Evolutionary conservation across 2,113 vertebrate genomes (phyloP).

Genomic region (Hylia prasina): DNA sequence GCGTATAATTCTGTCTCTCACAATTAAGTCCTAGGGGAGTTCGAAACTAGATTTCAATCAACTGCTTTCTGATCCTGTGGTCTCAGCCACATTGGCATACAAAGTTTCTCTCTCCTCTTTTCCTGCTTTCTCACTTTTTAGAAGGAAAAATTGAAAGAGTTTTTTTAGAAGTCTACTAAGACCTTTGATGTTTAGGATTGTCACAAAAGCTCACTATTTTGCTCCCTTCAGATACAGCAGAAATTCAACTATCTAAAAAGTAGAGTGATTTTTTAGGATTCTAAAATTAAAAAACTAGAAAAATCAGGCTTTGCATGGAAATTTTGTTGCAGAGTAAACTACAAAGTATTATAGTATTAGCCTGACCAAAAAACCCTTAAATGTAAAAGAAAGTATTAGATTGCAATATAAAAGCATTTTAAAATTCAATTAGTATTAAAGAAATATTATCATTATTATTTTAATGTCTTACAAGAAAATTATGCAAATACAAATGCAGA

Average conservation of each 20-base stretch:
- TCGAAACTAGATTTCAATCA: constrained; percentile 17
- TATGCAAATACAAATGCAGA: background rate
- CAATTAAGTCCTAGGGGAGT: background rate
- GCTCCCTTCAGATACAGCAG: background rate
- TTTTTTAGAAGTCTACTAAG: background rate
- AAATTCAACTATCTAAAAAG: background rate
- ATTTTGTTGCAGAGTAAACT: background rate
- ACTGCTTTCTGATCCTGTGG: background rate
- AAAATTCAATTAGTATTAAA: background rate
- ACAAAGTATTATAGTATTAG: background rate
- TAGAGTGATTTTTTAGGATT: background rate
- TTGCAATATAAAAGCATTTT: background rate
- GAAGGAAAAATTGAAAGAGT: background rate
- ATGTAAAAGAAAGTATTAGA: background rate
- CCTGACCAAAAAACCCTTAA: background rate
- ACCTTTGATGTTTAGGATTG: background rate
- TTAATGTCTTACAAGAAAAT: background rate
- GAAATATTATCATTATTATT: background rate
- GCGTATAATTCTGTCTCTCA: constrained; percentile 9
- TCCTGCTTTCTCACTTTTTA: constrained; percentile 2
- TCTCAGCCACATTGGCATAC: background rate
- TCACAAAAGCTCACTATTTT: background rate
- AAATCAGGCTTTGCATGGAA: background rate
- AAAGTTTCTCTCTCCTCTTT: background rate
- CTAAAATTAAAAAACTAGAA: background rate